These are phyloP conservation scores for Sandelia bainsii DNA, from an alignment of 2,797 vertebrate species.

Conservation along the genomic window DNA sequence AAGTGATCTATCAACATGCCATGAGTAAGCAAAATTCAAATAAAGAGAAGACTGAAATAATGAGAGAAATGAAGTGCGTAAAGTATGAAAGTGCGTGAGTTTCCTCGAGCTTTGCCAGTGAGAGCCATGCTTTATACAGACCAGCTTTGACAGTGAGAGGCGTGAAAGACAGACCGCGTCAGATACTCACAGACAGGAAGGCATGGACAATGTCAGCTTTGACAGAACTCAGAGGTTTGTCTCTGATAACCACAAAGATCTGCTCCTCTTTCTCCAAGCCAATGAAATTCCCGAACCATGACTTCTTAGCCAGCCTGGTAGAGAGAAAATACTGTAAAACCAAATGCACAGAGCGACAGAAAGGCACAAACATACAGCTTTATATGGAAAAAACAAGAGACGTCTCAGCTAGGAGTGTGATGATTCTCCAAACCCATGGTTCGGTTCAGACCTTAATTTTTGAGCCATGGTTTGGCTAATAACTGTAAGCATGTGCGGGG, in stretches of 20 bases:
- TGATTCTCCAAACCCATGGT: too few species aligned
- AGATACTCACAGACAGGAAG: slow-evolving; percentile 91
- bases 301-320: slow-evolving; percentile 92
- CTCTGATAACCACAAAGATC: slow-evolving; percentile 94
- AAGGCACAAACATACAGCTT: not conserved
- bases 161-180: slow-evolving; percentile 32
- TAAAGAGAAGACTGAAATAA: slow-evolving; percentile 64
- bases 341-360: not conserved
- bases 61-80: slow-evolving; percentile 65
- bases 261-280: slow-evolving; percentile 95
- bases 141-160: slow-evolving; percentile 34
- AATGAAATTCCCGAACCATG: slow-evolving; percentile 97
- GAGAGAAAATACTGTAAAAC: slow-evolving; percentile 19
- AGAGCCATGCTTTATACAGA: slow-evolving; percentile 60
- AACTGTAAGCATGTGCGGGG: too few species aligned
- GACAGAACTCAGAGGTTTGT: slow-evolving; percentile 95
- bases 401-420: too few species aligned
- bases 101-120: slow-evolving; percentile 33
- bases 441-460: too few species aligned
- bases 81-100: slow-evolving; percentile 48
- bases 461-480: too few species aligned
- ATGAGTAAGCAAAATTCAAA: slow-evolving; percentile 66
- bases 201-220: slow-evolving; percentile 96
- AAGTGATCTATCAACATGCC: slow-evolving; percentile 68
- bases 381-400: slow-evolving; percentile 5